A percentile compares a stretch with the other conserved stretches of the same genome.
Evolutionary conservation across 2,888 invertebrate species (phyloP).

Genomic region (Xylota segnis): DNA sequence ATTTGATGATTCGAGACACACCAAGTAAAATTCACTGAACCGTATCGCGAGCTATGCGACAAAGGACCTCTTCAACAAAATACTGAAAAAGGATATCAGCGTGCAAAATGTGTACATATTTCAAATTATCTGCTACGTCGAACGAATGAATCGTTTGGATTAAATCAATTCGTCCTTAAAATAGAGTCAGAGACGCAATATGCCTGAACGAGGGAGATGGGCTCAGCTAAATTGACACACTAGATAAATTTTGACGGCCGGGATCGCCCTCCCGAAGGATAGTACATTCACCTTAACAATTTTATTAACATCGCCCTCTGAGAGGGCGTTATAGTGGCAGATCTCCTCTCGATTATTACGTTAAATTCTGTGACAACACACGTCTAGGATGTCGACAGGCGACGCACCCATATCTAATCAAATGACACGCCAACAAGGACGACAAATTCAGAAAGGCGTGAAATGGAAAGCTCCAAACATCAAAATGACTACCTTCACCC

Average conservation of each 20-base stretch:
- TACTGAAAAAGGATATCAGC: slow-evolving; percentile 22
- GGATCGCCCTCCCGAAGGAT: slow-evolving; percentile 6
- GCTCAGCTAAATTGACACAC: slow-evolving; percentile 34
- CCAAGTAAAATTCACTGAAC: slow-evolving; percentile 59
- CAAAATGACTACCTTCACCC: slow-evolving; percentile 46
- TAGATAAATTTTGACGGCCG: slow-evolving; percentile 36
- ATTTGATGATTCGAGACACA: slow-evolving; percentile 65
- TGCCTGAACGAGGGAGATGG: not conserved
- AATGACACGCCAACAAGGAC: slow-evolving; percentile 72
- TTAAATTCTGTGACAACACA: slow-evolving; percentile 62
- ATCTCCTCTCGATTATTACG: slow-evolving; percentile 53
- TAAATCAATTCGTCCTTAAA: slow-evolving; percentile 44
- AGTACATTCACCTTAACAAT: slow-evolving; percentile 59
- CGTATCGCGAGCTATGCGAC: slow-evolving; percentile 20
- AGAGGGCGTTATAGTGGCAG: slow-evolving; percentile 4
- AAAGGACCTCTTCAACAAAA: slow-evolving; percentile 15
- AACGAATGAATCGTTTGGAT: slow-evolving; percentile 55
- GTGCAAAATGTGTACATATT: slow-evolving; percentile 48
- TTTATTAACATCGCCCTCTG: slow-evolving; percentile 34
- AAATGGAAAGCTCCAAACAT: slow-evolving; percentile 71
- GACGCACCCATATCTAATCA: slow-evolving; percentile 75
- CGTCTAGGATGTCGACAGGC: slow-evolving; percentile 45
- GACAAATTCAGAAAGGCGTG: slow-evolving; percentile 73
- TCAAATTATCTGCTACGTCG: slow-evolving; percentile 67
- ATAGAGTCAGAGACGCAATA: not conserved